phyloP scores from a whole-genome alignment of 2,888 invertebrate genomes.

The Linyphia triangularis region DNA sequence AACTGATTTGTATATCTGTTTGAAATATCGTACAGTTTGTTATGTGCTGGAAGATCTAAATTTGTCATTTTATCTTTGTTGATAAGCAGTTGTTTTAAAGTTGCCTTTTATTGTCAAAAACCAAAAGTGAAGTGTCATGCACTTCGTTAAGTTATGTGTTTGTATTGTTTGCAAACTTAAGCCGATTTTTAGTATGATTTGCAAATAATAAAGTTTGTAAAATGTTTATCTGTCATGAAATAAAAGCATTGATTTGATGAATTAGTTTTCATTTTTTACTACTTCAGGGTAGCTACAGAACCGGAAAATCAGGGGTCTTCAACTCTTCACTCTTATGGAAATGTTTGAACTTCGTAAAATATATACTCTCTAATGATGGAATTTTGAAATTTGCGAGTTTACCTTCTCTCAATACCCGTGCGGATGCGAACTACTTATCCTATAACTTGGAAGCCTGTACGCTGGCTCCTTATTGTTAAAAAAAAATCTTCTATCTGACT shows the following conservation, averaged over 20 bases:
- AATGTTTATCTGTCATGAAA: conserved; percentile 20
- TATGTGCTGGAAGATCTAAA: not conserved
- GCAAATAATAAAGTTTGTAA: not conserved
- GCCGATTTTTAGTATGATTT: not conserved
- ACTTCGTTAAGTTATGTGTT: not conserved
- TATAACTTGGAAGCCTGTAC: too few species aligned
- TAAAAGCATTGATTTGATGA: conserved; percentile 1
- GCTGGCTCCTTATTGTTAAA: too few species aligned
- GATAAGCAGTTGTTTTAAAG: too few species aligned
- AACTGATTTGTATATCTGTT: not conserved
- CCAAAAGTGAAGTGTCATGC: not conserved
- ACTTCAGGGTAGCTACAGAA: not conserved
- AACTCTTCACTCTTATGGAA: too few species aligned
- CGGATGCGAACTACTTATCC: too few species aligned
- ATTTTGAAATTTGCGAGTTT: too few species aligned
- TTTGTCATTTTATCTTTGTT: not conserved
- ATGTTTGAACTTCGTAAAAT: too few species aligned
- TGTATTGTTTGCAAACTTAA: not conserved
- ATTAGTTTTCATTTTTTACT: not conserved
- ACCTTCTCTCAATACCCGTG: too few species aligned
- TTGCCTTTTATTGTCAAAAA: not conserved
- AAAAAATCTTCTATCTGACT: too few species aligned
- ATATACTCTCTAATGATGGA: too few species aligned
- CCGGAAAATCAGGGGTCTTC: not conserved
- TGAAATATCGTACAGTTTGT: not conserved